Evolutionary conservation across 2,888 invertebrate species (phyloP), one percentile per base, ranked within the genome.

Genomic region (Nasonia oneida): DNA sequence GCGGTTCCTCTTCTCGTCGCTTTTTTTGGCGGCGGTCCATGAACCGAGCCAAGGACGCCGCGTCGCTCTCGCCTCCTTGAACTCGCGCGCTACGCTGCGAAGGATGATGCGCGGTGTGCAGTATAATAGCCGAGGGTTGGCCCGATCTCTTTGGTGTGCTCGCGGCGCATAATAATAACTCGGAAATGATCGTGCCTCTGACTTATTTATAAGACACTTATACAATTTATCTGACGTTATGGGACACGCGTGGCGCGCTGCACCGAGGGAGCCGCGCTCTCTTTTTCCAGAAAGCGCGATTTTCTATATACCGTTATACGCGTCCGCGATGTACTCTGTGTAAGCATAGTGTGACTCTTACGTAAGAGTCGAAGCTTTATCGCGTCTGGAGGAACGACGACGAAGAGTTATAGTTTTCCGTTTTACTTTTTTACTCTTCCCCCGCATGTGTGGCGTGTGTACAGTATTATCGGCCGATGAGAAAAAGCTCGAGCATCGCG

Each of bases 1-100:
- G 83, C 64, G 47, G 61, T 77, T 76, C 57, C 71, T 61, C 61
- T 29, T 61, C 64, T 82, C 64, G 67, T 79, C 61, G n/a, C 53
- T 71, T 67, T 75, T 83, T 80, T 80, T 80, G 80, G 47, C 80
- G 64, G 73, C 83, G 70, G 80, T 57, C 80, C 85, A 61, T 81
- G 85, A 85, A 85, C 85, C 85, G 47, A n/a, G 33, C 77, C 84
- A 84, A 84, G 84, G 84, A 81, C 84, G 80, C 23, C 29, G 70
- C 33, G 57, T 47, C 42, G n/a, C 1, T 57, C 1, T 57, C 70
- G 74, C 67, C 33, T 78, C 79, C 73, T 83, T 83, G 78, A 78
- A 83, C 83, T 79, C 77, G 29, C 15, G 39, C 23, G 23, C 23
- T 23, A 23, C n/a, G 64, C 77, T 5, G 23, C 73, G 47, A 78